Evolutionary conservation across 2,113 vertebrate species (phyloP), one percentile per base, ranked within the genome.

Genomic region (Brachionichthys hirsutus): DNA sequence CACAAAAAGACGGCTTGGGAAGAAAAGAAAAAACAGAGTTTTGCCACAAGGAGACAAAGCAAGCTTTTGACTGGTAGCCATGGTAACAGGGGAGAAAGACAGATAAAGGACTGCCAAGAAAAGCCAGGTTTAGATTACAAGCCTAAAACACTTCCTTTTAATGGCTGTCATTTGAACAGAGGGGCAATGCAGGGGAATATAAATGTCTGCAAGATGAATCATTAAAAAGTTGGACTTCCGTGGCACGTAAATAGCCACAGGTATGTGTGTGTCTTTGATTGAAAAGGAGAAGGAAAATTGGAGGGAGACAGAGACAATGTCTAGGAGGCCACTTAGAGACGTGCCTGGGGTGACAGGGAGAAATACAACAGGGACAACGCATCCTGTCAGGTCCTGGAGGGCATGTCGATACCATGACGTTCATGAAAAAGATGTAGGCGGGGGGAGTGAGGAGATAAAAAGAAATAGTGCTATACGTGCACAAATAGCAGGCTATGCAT

Each of bases 61-160:
- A 86, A 80, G 86, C 85, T 83, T 89, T 86, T 85, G 73, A 82
- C 69, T 42, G 57, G 81, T 89, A 60, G 66, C 75, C 79, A 85
- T 88, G 72, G 88, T 62, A 89, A 88, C 88, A 77, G 80, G 70
- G 57, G 35, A 72, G 63, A n/a, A n/a, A 62, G 75, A 55, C 71
- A 67, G 86, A 88, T 84, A 87, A 84, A 80, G 53, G 57, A 43
- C 63, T 62, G 72, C 73, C 82, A 80, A 86, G 74, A 79, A 84
- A 85, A 75, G 71, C 46, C 42, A 36, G 17, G 59, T 67, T 72
- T 46, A 72, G 70, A 85, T 83, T 80, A 81, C 35, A 59, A n/a
- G 66, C 19, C 19, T 60, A 72, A 71, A 81, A 76, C 73, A 53
- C 62, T 67, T 72, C 62, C 59, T 42, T 69, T 77, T 75, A 55